Evolutionary conservation across 1,140 invertebrate species (phyloP).

Genomic region (Drosophila lini): DNA sequence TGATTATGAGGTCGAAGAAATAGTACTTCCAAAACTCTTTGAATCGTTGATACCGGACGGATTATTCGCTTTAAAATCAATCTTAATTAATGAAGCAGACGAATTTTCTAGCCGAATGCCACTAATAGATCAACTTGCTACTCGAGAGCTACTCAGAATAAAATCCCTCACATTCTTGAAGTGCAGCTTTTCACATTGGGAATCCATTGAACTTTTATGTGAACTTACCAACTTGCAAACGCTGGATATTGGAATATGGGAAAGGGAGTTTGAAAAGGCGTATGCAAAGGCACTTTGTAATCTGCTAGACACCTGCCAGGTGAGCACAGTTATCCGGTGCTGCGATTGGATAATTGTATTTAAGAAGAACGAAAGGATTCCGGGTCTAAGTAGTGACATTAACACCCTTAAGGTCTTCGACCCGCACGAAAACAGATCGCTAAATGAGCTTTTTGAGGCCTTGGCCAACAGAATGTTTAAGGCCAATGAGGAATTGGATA

Average conservation of each 20-base stretch:
- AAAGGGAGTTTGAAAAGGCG: neutral
- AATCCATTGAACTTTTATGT: neutral
- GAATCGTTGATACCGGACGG: neutral
- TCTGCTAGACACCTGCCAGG: neutral
- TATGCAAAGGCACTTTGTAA: neutral
- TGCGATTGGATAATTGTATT: neutral
- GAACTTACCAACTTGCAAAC: neutral
- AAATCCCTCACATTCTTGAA: neutral
- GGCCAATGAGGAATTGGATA: neutral
- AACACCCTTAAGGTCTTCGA: neutral
- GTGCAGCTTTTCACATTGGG: neutral
- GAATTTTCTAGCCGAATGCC: neutral
- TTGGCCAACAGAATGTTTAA: neutral
- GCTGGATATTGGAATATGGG: neutral
- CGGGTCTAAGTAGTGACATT: neutral
- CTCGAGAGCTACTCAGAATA: neutral
- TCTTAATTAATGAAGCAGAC: neutral
- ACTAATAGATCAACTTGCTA: neutral
- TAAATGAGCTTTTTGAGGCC: neutral
- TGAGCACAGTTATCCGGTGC: neutral
- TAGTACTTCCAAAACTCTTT: neutral
- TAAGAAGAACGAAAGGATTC: neutral
- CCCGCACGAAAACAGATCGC: rapidly evolving
- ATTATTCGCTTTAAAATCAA: neutral
- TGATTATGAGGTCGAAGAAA: neutral